Conservation (phyloP, 2,113 vertebrate species). For the Eulemur rufifrons region DNA sequence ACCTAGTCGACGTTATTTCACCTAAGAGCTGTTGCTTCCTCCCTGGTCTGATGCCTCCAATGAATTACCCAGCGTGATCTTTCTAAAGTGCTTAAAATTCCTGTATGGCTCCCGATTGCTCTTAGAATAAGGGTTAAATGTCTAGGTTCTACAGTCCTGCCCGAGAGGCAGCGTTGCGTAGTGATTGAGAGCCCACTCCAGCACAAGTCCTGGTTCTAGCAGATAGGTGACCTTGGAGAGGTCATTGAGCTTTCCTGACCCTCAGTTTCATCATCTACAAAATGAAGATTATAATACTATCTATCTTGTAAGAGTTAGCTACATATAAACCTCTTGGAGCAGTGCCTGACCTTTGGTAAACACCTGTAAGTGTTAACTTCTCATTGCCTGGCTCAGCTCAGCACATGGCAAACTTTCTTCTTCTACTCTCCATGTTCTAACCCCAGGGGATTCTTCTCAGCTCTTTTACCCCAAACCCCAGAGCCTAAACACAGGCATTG, state of each 20-base stretch:
- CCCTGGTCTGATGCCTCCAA: background rate
- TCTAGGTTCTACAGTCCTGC: background rate
- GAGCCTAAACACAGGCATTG: accelerated
- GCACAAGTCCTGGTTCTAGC: background rate
- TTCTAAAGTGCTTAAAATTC: background rate
- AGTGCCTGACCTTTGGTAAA: background rate
- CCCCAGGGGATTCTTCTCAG: background rate
- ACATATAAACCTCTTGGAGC: background rate
- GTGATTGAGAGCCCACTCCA: background rate
- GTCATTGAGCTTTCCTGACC: background rate
- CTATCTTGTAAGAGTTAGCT: background rate
- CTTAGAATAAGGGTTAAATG: background rate
- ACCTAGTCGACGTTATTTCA: background rate
- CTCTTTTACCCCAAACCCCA: background rate
- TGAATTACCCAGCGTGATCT: background rate
- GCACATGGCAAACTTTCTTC: background rate
- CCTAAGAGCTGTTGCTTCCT: background rate
- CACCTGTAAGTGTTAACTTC: background rate
- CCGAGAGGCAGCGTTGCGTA: accelerated
- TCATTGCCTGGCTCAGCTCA: background rate
- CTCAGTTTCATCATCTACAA: background rate
- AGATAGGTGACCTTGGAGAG: background rate
- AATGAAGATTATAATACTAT: background rate
- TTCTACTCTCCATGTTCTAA: accelerated
- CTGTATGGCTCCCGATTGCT: background rate